Conservation (phyloP, 2,888 invertebrate genomes). For the Drosophila helvetica region DNA sequence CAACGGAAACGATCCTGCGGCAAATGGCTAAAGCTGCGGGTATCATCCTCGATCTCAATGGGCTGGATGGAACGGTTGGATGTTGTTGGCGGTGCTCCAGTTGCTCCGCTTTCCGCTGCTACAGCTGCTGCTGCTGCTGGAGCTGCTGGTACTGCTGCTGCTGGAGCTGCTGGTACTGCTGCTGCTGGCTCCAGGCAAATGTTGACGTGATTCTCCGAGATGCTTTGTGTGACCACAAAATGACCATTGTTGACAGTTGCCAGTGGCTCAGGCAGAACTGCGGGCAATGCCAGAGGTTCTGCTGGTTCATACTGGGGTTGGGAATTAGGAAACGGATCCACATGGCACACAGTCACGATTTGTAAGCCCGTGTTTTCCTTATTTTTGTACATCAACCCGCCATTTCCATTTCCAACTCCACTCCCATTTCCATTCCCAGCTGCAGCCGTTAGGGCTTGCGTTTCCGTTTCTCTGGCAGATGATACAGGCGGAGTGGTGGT, state of each 20-base stretch:
- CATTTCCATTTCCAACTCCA: neutral
- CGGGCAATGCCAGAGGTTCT: neutral
- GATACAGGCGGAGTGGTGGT: neutral
- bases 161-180: no score
- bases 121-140: no score
- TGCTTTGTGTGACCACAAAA: neutral
- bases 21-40: neutral
- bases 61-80: no score
- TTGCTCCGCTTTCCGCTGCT: neutral
- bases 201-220: neutral
- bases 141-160: neutral
- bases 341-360: neutral
- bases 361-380: neutral
- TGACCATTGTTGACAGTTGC: neutral
- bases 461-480: neutral
- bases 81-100: neutral
- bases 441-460: neutral
- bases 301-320: neutral
- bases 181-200: neutral
- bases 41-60: neutral
- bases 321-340: neutral
- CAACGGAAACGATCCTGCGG: constrained; percentile 68
- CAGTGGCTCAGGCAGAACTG: neutral
- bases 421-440: neutral
- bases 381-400: neutral